phyloP scores from a whole-genome alignment of 2,113 vertebrate genomes.

The Saccopteryx leptura region DNA sequence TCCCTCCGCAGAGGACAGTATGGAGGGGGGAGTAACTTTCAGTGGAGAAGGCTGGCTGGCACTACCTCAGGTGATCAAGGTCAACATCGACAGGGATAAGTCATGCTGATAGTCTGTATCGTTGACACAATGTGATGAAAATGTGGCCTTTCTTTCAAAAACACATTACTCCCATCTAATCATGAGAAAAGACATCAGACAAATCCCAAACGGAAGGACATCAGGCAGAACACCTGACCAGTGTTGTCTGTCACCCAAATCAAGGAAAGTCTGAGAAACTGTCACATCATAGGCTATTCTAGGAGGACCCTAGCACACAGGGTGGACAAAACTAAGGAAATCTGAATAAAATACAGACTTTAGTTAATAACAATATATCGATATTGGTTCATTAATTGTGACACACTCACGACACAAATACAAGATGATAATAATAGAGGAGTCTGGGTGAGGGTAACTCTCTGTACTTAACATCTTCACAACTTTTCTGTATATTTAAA shows the following conservation, averaged over 20 bases:
- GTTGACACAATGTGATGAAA: not conserved
- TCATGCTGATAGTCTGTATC: not conserved
- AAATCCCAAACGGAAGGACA: not conserved
- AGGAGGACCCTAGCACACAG: not conserved
- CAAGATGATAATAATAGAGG: not conserved
- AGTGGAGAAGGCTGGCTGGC: not conserved
- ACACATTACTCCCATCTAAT: not conserved
- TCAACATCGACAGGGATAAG: not conserved
- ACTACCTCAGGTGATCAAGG: not conserved
- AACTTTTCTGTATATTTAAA: not conserved
- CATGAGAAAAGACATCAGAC: not conserved
- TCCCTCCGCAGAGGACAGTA: not conserved
- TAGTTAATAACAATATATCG: not conserved
- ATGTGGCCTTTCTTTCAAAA: not conserved
- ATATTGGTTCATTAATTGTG: not conserved
- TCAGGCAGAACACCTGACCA: not conserved
- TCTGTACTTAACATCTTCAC: not conserved
- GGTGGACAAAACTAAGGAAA: not conserved
- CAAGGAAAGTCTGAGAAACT: not conserved
- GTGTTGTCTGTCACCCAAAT: not conserved
- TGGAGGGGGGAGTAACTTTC: not conserved
- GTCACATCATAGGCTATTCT: not conserved
- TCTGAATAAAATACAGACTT: not conserved
- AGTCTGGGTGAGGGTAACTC: not conserved
- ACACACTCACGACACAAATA: not conserved